Evolutionary conservation across 2,113 vertebrate genomes (phyloP), one percentile per base, ranked within the genome.

Genomic region (cat (Felis catus)): DNA sequence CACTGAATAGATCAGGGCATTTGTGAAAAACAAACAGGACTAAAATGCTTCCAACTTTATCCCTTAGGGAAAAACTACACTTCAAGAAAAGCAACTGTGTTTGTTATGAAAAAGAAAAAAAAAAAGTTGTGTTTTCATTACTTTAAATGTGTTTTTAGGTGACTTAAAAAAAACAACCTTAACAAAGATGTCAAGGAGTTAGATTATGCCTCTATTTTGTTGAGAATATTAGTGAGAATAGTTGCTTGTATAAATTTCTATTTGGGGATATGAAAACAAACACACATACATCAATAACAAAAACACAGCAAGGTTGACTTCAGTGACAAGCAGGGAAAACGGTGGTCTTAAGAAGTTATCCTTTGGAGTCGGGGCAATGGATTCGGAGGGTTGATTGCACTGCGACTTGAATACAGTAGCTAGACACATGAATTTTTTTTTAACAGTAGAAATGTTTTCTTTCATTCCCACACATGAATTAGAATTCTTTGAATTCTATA

Each of bases 401-500:
- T 16, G 25, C 6, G 6, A 21, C 29, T 7, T 25, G 2, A 25
- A 4, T 5, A 12, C 2, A 6, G 21, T 16, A 13, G 36, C 11
- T 45, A 80, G 15, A 70, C 5, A 14, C 1, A 1, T 10, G 9
- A 4, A 58, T 53, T 53, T 74, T 39, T 71, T 76, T 10, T 31
- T 2, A 29, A 45, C 1, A 0, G 7, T 16, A 90, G 23, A 79
- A 58, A 27, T 6, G 95, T 58, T 97, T 97, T 97, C 92, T 4
- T 96, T 63, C 88, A 58, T 70, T 95, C 80, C 36, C 88, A 63
- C 0, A 7, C n/a, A 45, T 15, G 7, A 61, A 23, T 61, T 61
- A 61, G 65, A 68, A 53, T 88, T 94, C 85, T 94, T 96, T 89
- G 66, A 90, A 70, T 61, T 92, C 25, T 83, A 85, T 95, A 61